Base-by-base conservation (phyloP, 2,888 invertebrate species). In the Volucella bombylans region DNA sequence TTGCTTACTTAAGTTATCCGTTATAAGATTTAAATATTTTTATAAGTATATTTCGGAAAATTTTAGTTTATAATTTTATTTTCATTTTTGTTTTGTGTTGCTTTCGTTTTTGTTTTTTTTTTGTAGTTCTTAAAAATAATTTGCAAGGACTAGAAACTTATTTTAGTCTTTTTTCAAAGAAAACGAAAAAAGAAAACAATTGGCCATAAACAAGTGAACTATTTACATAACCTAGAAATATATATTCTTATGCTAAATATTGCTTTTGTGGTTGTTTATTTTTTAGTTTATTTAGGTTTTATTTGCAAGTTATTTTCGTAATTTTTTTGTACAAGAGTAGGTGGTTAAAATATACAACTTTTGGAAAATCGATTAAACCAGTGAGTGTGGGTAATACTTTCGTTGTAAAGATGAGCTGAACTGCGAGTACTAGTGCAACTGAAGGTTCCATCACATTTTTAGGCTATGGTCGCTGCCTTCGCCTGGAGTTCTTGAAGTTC, bases 401-500 rank as follows among this genome's bases (percentile, higher is more conserved):
- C 82, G 85, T 86, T 87, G 87, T 87, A 87, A 87, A 86, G 86
- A 87, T 87, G 86, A 82, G 49, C 23, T 47, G 52, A 14, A 68
- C n/a, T 54, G 62, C 8, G 12, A 38, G 6, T 71, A 12, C 52
- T 9, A 45, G 31, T 15, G 59, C 8, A 64, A 62, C 47, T 64
- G 8, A 45, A 43, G 15, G 41, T 43, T 45, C 52, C 47, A 38
- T 57, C 11, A 43, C n/a, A 47, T 18, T 8, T 43, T 39, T 78
- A 86, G 31, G 89, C 89, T 9, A 71, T 64, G 18, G 87, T 82
- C 85, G 87, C 86, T 12, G 87, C 87, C 54, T 87, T 88, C 43
- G 89, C 90, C 86, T 93, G 93, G 88, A 94, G 88, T 87, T 93
- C 93, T 87, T 94, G 93, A 65, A 94, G 91, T 89, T 96, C 96